A percentile compares a stretch with the other conserved stretches of the same genome.
These are phyloP conservation scores for Elegia similella DNA, from an alignment of 2,888 invertebrate genomes.

Conservation along the genomic window DNA sequence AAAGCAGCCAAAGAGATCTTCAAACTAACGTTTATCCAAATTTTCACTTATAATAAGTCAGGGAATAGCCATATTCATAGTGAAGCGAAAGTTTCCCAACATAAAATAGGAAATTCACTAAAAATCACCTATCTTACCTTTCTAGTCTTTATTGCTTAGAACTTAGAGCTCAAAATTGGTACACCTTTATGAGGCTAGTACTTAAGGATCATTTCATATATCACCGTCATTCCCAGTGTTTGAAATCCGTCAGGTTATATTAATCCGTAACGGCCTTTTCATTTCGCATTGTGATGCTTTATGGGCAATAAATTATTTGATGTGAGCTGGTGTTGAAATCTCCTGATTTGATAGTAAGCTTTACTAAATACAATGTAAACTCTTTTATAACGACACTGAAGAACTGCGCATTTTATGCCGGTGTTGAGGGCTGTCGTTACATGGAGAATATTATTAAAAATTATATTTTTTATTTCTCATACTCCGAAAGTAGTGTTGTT, in stretches of 20 bases:
- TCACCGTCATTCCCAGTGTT: constrained; percentile 4
- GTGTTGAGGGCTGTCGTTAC: too few relatives aligned
- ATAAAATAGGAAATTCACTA: background rate
- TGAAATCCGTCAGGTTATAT: constrained; percentile 8
- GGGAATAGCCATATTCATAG: constrained; percentile 7
- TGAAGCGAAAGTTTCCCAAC: background rate
- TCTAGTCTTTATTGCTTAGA: background rate
- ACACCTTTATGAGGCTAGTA: background rate
- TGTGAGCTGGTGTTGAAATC: background rate
- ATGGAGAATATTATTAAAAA: too few relatives aligned
- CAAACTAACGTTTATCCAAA: too few relatives aligned
- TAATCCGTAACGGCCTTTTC: constrained; percentile 1
- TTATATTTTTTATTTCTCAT: too few relatives aligned
- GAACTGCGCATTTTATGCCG: too few relatives aligned
- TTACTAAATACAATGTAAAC: too few relatives aligned
- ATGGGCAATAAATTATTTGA: constrained; percentile 7
- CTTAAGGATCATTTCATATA: constrained; percentile 8
- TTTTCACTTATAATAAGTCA: too few relatives aligned
- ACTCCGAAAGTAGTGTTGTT: too few relatives aligned
- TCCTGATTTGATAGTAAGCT: background rate
- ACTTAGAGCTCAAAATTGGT: background rate
- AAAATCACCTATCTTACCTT: background rate
- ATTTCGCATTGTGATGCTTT: background rate
- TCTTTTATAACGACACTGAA: too few relatives aligned
- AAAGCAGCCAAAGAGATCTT: too few relatives aligned